A percentile compares a stretch with the other conserved stretches of the same genome.
Conservation (phyloP, 2,888 invertebrate species). For the Drosophila histrio region DNA sequence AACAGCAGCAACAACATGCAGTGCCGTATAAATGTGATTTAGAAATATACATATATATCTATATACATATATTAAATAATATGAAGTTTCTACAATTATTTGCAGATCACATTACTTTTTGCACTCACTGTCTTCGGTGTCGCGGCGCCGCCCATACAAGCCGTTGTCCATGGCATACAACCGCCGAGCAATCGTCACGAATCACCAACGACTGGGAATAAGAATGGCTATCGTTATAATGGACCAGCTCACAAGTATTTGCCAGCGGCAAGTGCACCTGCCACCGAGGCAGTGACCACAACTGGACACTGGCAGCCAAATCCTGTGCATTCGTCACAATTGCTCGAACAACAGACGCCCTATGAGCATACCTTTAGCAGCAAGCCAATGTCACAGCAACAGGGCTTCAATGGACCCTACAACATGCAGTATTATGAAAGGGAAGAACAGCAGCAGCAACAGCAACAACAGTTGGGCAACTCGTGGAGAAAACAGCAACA, state of each 20-base stretch:
- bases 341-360: constrained; percentile 11
- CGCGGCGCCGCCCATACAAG: constrained; percentile 16
- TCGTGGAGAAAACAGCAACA: constrained; percentile 7
- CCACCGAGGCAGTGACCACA: constrained; percentile 33
- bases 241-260: constrained; percentile 68
- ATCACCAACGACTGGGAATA: constrained; percentile 3
- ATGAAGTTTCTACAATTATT: not conserved
- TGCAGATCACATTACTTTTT: constrained; percentile 14
- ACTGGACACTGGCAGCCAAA: constrained; percentile 51
- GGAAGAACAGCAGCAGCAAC: constrained; percentile 18
- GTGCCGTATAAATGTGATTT: constrained; percentile 14
- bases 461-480: constrained; percentile 12
- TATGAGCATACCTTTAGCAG: constrained; percentile 26
- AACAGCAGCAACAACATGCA: constrained; percentile 22
- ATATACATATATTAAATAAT: not conserved
- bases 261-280: constrained; percentile 38
- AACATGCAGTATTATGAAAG: constrained; percentile 47
- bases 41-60: not conserved
- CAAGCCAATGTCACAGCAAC: constrained; percentile 14
- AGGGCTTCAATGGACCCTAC: constrained; percentile 44
- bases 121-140: constrained; percentile 16
- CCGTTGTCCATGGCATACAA: constrained; percentile 60
- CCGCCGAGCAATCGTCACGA: constrained; percentile 13
- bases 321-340: not conserved
- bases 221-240: constrained; percentile 64